Evolutionary conservation across 1,140 invertebrate species (phyloP).

Genomic region (Eupeodes corollae): DNA sequence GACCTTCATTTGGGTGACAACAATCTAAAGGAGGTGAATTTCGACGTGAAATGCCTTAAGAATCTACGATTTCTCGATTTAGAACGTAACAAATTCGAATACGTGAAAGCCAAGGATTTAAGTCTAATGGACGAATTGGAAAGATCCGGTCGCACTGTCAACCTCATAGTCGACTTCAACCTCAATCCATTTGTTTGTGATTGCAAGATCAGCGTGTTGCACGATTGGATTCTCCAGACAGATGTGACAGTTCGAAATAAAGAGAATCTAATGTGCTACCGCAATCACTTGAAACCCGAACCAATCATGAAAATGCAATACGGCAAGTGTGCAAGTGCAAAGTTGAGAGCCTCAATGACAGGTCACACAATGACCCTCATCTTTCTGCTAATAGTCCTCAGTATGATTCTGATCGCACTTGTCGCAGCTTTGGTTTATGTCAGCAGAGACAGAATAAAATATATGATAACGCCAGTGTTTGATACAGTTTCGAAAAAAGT

Average conservation of each 20-base stretch:
- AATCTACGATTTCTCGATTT: slow-evolving; percentile 59
- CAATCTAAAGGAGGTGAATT: slow-evolving; percentile 47
- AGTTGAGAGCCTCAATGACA: slow-evolving; percentile 24
- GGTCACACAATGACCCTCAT: slow-evolving; percentile 41
- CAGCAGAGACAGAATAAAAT: slow-evolving; percentile 45
- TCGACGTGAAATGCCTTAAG: slow-evolving; percentile 55
- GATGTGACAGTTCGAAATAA: slow-evolving; percentile 49
- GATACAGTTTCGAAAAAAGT: slow-evolving; percentile 57
- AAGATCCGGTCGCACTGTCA: slow-evolving; percentile 38
- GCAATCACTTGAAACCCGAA: slow-evolving; percentile 25
- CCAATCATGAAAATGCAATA: slow-evolving; percentile 35
- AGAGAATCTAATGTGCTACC: slow-evolving; percentile 43
- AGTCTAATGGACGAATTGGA: slow-evolving; percentile 46
- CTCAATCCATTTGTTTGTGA: slow-evolving; percentile 60
- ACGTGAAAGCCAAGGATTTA: slow-evolving; percentile 47
- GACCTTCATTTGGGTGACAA: slow-evolving; percentile 63
- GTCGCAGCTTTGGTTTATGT: slow-evolving; percentile 48
- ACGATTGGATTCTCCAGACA: slow-evolving; percentile 51
- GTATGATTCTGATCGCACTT: slow-evolving; percentile 43
- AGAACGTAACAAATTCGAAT: slow-evolving; percentile 54
- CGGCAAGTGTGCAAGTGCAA: slow-evolving; percentile 28
- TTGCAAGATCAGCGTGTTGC: slow-evolving; percentile 48
- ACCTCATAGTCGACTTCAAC: slow-evolving; percentile 53
- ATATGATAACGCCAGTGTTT: slow-evolving; percentile 50
- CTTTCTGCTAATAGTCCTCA: slow-evolving; percentile 45